phyloP scores from a whole-genome alignment of 2,888 invertebrate species.

The Netelia melanura region DNA sequence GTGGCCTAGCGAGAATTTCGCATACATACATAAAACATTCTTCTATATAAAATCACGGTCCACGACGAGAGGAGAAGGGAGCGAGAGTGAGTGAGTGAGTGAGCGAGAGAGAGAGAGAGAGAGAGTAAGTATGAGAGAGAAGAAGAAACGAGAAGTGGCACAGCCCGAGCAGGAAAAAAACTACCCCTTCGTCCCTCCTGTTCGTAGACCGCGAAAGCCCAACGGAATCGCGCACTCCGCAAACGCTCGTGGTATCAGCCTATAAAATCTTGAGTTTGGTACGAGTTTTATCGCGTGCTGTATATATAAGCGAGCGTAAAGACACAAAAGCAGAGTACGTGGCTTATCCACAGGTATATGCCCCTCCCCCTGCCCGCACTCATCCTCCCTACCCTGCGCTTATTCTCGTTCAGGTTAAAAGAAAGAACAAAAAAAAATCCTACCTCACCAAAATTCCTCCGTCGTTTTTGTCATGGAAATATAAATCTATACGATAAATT shows the following conservation, averaged over 20 bases:
- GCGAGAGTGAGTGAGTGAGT: slow-evolving; percentile 6
- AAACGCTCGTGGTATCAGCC: slow-evolving; percentile 75
- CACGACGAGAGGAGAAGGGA: slow-evolving; percentile 67
- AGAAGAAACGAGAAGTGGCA: slow-evolving; percentile 43
- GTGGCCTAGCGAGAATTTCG: slow-evolving; percentile 69
- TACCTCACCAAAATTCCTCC: slow-evolving; percentile 7
- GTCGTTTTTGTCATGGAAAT: not conserved
- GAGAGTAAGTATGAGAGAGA: slow-evolving; percentile 6
- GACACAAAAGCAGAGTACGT: slow-evolving; percentile 65
- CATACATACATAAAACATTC: slow-evolving; percentile 78
- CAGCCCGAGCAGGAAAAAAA: slow-evolving; percentile 28
- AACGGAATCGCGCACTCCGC: slow-evolving; percentile 68
- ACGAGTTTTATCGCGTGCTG: slow-evolving; percentile 74
- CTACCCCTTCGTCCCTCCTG: slow-evolving; percentile 54
- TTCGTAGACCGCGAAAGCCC: slow-evolving; percentile 50
- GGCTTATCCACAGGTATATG: slow-evolving; percentile 30
- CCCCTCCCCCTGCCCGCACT: slow-evolving; percentile 8
- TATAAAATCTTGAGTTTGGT: slow-evolving; percentile 81
- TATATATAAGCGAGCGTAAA: slow-evolving; percentile 63
- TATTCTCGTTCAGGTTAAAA: slow-evolving; percentile 33
- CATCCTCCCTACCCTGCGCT: not conserved
- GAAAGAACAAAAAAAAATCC: slow-evolving; percentile 20
- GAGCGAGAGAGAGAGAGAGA: slow-evolving; percentile 25
- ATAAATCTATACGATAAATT: slow-evolving; percentile 22
- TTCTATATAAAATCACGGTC: slow-evolving; percentile 79